These are phyloP conservation scores for Phaethon lepturus DNA, from an alignment of 2,113 vertebrate genomes.

Conservation along the genomic window DNA sequence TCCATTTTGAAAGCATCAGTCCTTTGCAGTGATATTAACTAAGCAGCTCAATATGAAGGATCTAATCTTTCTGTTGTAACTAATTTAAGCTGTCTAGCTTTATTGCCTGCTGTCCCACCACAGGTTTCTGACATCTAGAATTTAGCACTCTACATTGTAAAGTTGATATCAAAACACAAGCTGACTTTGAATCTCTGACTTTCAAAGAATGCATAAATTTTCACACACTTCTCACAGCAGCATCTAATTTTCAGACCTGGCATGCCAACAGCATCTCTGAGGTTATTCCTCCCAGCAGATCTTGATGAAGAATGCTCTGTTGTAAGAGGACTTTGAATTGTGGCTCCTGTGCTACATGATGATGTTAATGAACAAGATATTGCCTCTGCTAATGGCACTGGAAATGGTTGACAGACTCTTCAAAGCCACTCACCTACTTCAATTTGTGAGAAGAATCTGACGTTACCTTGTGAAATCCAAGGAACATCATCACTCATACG, in stretches of 20 bases:
- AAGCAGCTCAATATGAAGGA: background rate
- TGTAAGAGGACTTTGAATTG: background rate
- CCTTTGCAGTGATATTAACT: background rate
- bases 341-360: background rate
- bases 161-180: background rate
- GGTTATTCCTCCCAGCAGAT: background rate
- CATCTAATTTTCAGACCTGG: background rate
- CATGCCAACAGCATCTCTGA: background rate
- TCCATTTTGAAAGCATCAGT: background rate
- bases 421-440: background rate
- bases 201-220: background rate
- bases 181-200: background rate
- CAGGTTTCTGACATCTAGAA: background rate
- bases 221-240: background rate
- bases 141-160: background rate
- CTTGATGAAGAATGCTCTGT: background rate
- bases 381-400: background rate
- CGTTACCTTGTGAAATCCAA: background rate
- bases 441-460: background rate
- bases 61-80: background rate
- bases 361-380: background rate
- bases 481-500: background rate
- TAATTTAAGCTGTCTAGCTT: background rate
- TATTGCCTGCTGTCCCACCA: background rate
- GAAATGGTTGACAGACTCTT: background rate